Evolutionary conservation across 2,113 vertebrate genomes (phyloP).

Genomic region (Argyrosomus japonicus): DNA sequence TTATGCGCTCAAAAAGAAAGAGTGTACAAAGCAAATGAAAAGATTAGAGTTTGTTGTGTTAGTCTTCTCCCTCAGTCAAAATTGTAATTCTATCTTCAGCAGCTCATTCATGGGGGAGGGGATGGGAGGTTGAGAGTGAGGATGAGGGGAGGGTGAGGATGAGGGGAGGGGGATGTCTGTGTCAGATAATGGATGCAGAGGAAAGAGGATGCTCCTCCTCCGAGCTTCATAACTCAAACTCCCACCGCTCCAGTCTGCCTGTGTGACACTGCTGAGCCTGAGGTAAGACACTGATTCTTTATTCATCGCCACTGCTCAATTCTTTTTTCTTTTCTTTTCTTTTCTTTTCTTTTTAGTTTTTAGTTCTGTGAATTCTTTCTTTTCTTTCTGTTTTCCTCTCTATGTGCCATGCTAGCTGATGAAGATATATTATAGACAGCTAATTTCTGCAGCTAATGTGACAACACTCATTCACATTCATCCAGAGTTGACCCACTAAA

Average conservation of each 20-base stretch:
- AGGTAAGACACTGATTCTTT: conserved; percentile 50
- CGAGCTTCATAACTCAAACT: conserved; percentile 60
- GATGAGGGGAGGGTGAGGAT: neutral
- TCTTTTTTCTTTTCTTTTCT: neutral
- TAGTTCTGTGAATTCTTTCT: neutral
- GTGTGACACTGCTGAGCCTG: conserved; percentile 23
- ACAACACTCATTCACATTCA: no score
- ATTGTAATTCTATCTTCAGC: neutral
- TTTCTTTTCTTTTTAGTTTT: neutral
- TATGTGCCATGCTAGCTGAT: neutral
- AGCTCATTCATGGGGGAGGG: neutral
- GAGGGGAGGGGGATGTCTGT: neutral
- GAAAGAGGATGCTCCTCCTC: conserved; percentile 64
- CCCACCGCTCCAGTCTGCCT: conserved; percentile 5
- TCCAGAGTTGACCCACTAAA: no score
- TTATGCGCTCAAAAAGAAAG: neutral
- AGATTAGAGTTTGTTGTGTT: neutral
- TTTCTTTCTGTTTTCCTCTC: neutral
- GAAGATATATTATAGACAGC: neutral
- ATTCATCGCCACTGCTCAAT: accelerated
- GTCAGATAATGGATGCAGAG: conserved; percentile 5
- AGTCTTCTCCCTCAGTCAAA: no score
- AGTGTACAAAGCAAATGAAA: neutral
- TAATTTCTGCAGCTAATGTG: no score
- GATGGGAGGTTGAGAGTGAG: no score